Evolutionary conservation across 2,888 invertebrate species (phyloP), one percentile per base, ranked within the genome.

Genomic region (Lasius platythorax): DNA sequence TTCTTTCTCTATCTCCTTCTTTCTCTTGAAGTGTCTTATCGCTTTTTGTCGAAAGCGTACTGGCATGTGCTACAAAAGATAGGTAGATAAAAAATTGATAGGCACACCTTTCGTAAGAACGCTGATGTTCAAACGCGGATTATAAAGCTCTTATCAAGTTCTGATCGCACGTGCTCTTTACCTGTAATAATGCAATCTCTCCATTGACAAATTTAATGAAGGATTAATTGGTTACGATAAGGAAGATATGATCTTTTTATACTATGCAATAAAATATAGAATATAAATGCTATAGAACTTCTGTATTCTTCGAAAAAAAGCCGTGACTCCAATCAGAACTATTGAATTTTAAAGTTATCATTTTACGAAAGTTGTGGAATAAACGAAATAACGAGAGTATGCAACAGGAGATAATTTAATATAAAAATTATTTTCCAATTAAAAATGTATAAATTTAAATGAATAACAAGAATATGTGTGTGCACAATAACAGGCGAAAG

Each of bases 81-180:
- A 72, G 75, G 67, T 68, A 30, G 23, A n/a, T 40, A 70, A 53
- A 81, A 82, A 67, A 64, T 68, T 84, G 81, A 86, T 74, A 72
- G 87, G 61, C 75, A 84, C 79, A 82, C 76, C 83, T 85, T 79
- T 50, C 43, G 15, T 23, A 15, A 58, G 72, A 28, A 61, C 70
- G 72, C 72, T 81, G 70, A 85, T 73, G 56, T 82, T 78, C 46
- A 33, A 56, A 46, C 67, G 74, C 67, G 66, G 63, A 75, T 64
- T 56, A 82, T 74, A 43, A 72, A 85, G 78, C 61, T 11, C 74
- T 81, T 81, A 78, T 84, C 86, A 82, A 84, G 70, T 82, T 82
- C 83, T 78, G 67, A 82, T 76, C 75, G 84, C 74, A 37, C 58
- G 72, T 53, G 46, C 64, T 56, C n/a, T 50, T 11, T n/a, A 58